Evolutionary conservation across 1,140 invertebrate genomes (phyloP).

Genomic region (Babylonia areolata): DNA sequence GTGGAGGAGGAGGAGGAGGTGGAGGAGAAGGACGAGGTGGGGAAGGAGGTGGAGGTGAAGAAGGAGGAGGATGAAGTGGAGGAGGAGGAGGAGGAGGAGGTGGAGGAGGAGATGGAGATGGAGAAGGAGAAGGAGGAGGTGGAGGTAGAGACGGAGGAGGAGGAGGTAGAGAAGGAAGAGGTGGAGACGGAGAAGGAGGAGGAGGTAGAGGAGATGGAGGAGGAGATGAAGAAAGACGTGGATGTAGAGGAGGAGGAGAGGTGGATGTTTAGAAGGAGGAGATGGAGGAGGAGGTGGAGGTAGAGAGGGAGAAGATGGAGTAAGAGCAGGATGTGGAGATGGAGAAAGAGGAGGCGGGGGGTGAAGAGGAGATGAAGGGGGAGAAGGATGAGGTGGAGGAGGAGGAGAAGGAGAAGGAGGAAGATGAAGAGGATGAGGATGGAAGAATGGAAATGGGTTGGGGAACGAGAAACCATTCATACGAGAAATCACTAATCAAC

Average conservation of each 20-base stretch:
- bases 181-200: not conserved
- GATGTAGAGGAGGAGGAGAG: not conserved
- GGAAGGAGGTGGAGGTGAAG: too few species aligned
- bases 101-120: not conserved
- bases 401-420: not conserved
- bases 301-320: not conserved
- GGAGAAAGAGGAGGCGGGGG: not conserved
- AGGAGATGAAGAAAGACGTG: too few species aligned
- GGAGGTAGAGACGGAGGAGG: too few species aligned
- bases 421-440: not conserved
- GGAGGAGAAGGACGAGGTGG: too few species aligned
- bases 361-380: not conserved
- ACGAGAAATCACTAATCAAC: not conserved
- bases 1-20: too few species aligned
- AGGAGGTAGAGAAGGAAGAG: not conserved
- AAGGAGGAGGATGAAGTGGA: not conserved
- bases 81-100: not conserved
- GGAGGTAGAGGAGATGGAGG: slow-evolving; percentile 3
- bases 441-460: too few species aligned
- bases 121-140: too few species aligned
- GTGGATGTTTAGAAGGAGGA: not conserved
- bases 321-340: not conserved
- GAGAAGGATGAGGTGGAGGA: not conserved
- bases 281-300: not conserved
- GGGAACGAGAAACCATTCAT: too few species aligned